phyloP scores from a whole-genome alignment of 2,113 vertebrate genomes.

The Coptodon rendalli region DNA sequence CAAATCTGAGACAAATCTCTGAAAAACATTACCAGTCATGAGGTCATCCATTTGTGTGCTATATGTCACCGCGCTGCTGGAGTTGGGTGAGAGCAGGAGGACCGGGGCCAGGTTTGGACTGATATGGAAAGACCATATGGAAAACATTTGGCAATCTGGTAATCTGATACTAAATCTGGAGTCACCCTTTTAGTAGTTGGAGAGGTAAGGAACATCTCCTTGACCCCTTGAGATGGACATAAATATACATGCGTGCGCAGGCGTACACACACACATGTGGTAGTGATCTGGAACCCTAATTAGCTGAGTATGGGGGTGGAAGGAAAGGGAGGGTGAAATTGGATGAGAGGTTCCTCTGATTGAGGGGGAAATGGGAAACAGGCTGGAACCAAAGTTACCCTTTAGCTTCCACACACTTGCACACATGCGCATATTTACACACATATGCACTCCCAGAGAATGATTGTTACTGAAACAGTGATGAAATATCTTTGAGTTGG shows the following conservation, averaged over 20 bases:
- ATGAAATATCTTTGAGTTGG: conserved; percentile 18
- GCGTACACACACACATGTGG: conserved; percentile 41
- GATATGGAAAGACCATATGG: conserved; percentile 29
- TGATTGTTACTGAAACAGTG: conserved; percentile 15
- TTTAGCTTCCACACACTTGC: background rate
- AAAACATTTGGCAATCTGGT: conserved; percentile 43
- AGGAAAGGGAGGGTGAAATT: conserved; percentile 48
- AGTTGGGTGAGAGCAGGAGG: background rate
- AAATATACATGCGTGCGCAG: conserved; percentile 14
- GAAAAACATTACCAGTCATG: conserved; percentile 36
- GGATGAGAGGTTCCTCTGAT: conserved; percentile 54
- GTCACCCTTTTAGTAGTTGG: conserved; percentile 44
- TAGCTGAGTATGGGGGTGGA: conserved; percentile 33
- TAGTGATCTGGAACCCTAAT: conserved; percentile 61
- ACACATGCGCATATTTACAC: background rate
- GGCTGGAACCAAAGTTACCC: conserved; percentile 34
- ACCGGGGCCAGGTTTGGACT: background rate
- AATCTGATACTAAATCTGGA: conserved; percentile 45
- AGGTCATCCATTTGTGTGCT: conserved; percentile 31
- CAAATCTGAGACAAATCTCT: conserved; percentile 23
- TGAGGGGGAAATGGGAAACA: conserved; percentile 66
- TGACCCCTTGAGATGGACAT: conserved; percentile 31
- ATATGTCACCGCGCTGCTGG: conserved; percentile 10
- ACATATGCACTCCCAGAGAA: background rate
- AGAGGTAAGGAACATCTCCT: conserved; percentile 39